These are phyloP conservation scores for Pseudotriccus pelzelni DNA, from an alignment of 2,797 vertebrate genomes.

Conservation along the genomic window DNA sequence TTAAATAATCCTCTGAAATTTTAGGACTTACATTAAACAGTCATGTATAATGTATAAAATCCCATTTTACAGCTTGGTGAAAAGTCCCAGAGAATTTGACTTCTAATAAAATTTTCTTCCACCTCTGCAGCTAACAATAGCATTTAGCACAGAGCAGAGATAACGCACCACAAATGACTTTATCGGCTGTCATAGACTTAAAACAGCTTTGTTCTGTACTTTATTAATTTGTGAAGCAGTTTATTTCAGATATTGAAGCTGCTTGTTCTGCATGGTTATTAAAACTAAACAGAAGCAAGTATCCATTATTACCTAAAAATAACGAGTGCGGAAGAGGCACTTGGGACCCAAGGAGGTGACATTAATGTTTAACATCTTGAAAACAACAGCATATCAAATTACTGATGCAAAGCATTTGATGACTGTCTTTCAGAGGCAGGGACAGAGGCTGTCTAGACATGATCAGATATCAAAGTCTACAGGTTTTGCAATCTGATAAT, in stretches of 20 bases:
- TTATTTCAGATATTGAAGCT: conserved; percentile 8
- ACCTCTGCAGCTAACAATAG: background rate
- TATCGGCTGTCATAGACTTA: background rate
- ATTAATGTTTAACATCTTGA: conserved; percentile 75
- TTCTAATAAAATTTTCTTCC: background rate
- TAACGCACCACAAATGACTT: background rate
- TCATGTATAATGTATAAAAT: conserved; percentile 15
- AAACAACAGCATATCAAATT: conserved; percentile 75
- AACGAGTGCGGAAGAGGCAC: conserved; percentile 40
- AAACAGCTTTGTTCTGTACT: conserved; percentile 26
- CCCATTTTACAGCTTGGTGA: conserved; percentile 10
- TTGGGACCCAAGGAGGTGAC: conserved; percentile 60
- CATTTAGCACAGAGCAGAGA: background rate
- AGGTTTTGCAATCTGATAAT: conserved; percentile 79
- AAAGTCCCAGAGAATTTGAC: background rate
- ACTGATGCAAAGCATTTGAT: conserved; percentile 71
- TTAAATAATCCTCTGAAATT: conserved; percentile 33
- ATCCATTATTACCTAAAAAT: conserved; percentile 21
- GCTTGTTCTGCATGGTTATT: conserved; percentile 41
- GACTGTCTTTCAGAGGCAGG: conserved; percentile 62
- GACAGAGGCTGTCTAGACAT: conserved; percentile 72
- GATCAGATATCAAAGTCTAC: conserved; percentile 77
- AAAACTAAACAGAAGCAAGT: conserved; percentile 49
- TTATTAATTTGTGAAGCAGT: conserved; percentile 35
- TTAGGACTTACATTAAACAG: background rate